Evolutionary conservation across 2,888 invertebrate genomes (phyloP).

Genomic region (Ditula angustiorana): DNA sequence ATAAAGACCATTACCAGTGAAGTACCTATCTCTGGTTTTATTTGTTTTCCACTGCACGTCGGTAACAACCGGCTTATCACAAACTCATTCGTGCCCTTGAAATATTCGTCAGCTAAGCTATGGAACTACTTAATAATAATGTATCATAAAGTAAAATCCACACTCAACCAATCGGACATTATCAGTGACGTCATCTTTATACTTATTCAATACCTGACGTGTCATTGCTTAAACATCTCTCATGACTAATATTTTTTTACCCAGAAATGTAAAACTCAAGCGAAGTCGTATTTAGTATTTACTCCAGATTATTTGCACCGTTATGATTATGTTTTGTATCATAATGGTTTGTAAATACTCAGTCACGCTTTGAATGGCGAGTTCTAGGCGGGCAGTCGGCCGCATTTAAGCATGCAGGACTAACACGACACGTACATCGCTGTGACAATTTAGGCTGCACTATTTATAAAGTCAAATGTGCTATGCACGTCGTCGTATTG

Average conservation of each 20-base stretch:
- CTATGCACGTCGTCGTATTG: slow-evolving; percentile 66
- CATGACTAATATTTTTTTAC: slow-evolving; percentile 9
- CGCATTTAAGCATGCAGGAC: background rate
- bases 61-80: too few species aligned
- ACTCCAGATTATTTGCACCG: background rate
- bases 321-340: background rate
- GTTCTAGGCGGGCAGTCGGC: background rate
- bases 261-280: background rate
- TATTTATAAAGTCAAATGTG: slow-evolving; percentile 81
- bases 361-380: background rate
- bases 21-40: too few species aligned
- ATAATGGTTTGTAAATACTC: background rate
- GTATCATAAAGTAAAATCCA: background rate
- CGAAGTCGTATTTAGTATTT: background rate
- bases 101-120: too few species aligned
- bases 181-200: slow-evolving; percentile 28
- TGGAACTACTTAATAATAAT: background rate
- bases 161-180: background rate
- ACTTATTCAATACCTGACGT: slow-evolving; percentile 12
- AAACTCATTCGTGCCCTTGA: too few species aligned
- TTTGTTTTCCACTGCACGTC: too few species aligned
- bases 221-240: slow-evolving; percentile 3
- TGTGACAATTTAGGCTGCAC: slow-evolving; percentile 53
- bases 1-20: too few species aligned
- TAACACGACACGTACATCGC: slow-evolving; percentile 5